phyloP scores from a whole-genome alignment of 2,113 vertebrate species.

The Pseudorasbora parva region DNA sequence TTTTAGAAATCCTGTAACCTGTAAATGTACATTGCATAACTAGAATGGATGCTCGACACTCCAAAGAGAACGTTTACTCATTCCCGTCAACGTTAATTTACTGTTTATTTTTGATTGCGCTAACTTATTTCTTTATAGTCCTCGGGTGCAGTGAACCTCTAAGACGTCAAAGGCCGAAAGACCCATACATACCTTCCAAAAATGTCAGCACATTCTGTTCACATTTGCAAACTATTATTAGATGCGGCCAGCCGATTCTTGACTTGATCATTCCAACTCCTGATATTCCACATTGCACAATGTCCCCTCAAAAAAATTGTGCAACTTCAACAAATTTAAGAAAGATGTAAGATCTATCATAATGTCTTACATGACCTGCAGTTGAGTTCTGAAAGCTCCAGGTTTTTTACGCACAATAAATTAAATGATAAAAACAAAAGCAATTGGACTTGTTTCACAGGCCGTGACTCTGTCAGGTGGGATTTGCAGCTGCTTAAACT shows the following conservation, averaged over 20 bases:
- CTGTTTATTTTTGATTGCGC: slow-evolving; percentile 23
- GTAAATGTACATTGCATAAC: slow-evolving; percentile 36
- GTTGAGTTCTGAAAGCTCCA: slow-evolving; percentile 1
- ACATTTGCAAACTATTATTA: slow-evolving; percentile 24
- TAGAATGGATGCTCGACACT: slow-evolving; percentile 33
- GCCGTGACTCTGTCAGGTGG: slow-evolving; percentile 3
- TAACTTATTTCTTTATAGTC: slow-evolving; percentile 9
- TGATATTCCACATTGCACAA: slow-evolving; percentile 40
- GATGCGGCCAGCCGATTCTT: neutral
- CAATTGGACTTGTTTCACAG: neutral
- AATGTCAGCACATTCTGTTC: slow-evolving; percentile 32
- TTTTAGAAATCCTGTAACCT: slow-evolving; percentile 24
- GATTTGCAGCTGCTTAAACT: slow-evolving; percentile 10
- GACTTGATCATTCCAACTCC: neutral
- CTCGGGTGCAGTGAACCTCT: slow-evolving; percentile 44
- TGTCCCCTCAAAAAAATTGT: slow-evolving; percentile 9
- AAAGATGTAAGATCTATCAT: neutral
- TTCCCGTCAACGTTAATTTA: neutral
- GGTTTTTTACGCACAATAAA: slow-evolving; percentile 37
- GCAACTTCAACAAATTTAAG: neutral
- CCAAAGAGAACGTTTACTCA: slow-evolving; percentile 29
- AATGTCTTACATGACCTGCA: slow-evolving; percentile 1
- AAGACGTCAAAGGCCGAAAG: slow-evolving; percentile 24
- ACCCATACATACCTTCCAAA: slow-evolving; percentile 1
- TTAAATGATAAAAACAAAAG: neutral